A percentile compares a stretch with the other conserved stretches of the same genome.
phyloP scores from a whole-genome alignment of 2,797 vertebrate genomes.

The Kryptopterus vitreolus region DNA sequence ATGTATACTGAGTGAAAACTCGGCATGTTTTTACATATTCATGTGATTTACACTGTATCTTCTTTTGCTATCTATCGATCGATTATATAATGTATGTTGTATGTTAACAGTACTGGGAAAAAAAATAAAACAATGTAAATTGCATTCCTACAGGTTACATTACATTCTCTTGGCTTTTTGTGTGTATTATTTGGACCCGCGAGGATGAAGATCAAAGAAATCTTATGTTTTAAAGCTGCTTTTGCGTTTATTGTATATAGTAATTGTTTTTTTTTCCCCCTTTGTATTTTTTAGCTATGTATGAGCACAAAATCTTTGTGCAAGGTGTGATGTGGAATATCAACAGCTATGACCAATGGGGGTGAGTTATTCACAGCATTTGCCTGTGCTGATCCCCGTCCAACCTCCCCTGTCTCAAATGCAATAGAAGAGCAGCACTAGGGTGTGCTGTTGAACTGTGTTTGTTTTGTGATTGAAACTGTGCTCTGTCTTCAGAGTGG shows the following conservation, averaged over 20 bases:
- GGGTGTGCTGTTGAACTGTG: background rate
- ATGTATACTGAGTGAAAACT: no score
- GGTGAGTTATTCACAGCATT: constrained; percentile 76
- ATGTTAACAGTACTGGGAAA: no score
- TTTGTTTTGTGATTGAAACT: background rate
- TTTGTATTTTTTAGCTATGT: constrained; percentile 79
- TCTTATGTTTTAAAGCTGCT: background rate
- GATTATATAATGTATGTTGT: no score
- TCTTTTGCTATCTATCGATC: no score
- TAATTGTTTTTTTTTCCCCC: background rate
- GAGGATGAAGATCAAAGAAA: background rate
- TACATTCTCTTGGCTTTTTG: no score
- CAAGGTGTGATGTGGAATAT: constrained; percentile 97
- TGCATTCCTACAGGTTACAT: no score
- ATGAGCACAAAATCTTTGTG: constrained; percentile 98
- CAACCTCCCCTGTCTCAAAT: no score
- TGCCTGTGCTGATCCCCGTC: no score
- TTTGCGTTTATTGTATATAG: background rate
- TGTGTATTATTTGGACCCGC: background rate
- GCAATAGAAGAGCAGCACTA: background rate
- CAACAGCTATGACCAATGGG: constrained; percentile 99
- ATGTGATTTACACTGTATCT: no score
- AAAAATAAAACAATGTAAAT: no score
- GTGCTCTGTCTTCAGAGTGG: constrained; percentile 76
- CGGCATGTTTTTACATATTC: no score